Evolutionary conservation across 2,797 vertebrate species (phyloP), one percentile per base, ranked within the genome.

Genomic region (Melanotaenia pygmaea): DNA sequence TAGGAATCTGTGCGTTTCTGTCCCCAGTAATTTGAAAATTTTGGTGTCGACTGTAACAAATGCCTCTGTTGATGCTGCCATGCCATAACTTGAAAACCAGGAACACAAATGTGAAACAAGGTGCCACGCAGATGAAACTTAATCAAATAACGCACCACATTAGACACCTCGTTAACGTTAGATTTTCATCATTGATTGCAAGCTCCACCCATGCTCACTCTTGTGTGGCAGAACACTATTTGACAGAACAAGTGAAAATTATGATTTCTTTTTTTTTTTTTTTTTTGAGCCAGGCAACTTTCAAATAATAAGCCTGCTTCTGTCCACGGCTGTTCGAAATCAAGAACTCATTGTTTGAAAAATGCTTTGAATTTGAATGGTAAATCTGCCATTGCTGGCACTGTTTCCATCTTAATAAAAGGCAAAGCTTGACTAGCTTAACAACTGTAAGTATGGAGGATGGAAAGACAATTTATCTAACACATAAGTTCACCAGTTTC

Each of bases 281-380:
- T 22, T 66, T 66, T 26, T 16, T 34, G 9, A 24, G 13, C 64
- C 40, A 32, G 37, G 58, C 58, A 66, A 63, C 63, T 73, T 66
- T 60, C 24, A 66, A 59, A 67, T 24, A 0, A 57, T 70, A 2
- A 38, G 2, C 22, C 30, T 58, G 51, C 30, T 61, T 65, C 62
- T 54, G 61, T 63, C 12, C 45, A n/a, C 37, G 26, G 67, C 7
- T 67, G 35, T 62, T 11, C 40, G 40, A 64, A 66, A 76, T 70
- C 43, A 67, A 22, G 13, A 30, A 40, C 7, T 8, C 26, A 57
- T n/a, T 82, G 34, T 74, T 50, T n/a, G 5, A 67, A 66, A 50
- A 56, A 16, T 13, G 53, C 59, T 59, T 51, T 63, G 40, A 70
- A 28, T 63, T 24, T 70, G 34, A 57, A 20, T 3, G 20, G n/a